phyloP scores from a whole-genome alignment of 2,113 vertebrate genomes.

The Struthidea cinerea region DNA sequence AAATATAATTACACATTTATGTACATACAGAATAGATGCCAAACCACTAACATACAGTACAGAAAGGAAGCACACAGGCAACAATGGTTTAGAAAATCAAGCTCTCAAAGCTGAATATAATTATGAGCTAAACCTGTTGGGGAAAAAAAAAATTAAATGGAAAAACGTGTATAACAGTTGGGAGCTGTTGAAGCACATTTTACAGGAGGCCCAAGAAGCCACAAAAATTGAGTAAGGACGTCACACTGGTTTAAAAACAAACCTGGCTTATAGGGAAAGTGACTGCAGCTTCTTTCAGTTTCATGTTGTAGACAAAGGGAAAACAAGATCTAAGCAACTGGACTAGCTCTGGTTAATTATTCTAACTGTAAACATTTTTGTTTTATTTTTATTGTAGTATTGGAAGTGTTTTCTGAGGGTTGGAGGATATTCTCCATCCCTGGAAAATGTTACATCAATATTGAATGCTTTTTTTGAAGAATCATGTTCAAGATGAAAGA shows the following conservation, averaged over 20 bases:
- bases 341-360: neutral
- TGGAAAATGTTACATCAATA: neutral
- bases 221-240: slow-evolving; percentile 3
- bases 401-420: neutral
- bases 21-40: neutral
- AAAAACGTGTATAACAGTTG: neutral
- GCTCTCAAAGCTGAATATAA: slow-evolving; percentile 17
- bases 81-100: neutral
- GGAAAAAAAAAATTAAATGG: neutral
- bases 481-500: neutral
- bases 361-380: neutral
- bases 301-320: neutral
- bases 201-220: neutral
- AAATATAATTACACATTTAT: neutral
- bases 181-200: slow-evolving; percentile 10
- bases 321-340: neutral
- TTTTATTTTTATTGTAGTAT: neutral
- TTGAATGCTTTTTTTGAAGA: neutral
- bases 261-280: neutral
- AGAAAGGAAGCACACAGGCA: neutral
- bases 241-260: neutral
- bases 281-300: neutral
- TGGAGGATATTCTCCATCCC: neutral
- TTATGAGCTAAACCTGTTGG: neutral
- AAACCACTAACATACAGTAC: neutral